Base-by-base conservation (phyloP, 2,888 invertebrate species). In the Zygaena filipendulae region DNA sequence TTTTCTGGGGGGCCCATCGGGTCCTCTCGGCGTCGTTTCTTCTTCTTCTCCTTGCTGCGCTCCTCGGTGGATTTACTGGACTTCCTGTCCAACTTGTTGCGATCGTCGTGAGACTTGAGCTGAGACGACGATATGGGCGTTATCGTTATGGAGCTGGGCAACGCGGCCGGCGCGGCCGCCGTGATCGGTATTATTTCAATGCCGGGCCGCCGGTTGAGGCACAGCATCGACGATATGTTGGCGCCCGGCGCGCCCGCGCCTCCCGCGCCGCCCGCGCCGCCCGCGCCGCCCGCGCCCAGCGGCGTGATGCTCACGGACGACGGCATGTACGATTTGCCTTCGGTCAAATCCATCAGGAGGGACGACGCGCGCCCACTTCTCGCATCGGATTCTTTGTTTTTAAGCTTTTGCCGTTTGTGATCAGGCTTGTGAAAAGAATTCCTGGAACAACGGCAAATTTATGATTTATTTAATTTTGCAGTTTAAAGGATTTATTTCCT, bases 151-250 rank as follows among this genome's bases (percentile, higher is more conserved):
- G 92, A 91, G 49, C 90, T 90, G 6, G 91, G 88, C 13, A 90
- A 59, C 3, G 83, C 82, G 4, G 87, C 81, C 3, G 85, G 84
- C 0, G 87, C 67, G 5, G 85, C 69, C 8, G 87, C 80, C 2
- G 86, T 79, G 35, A 91, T 84, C 0, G 94, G 92, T 46, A 94
- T 91, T 25, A 94, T 91, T 67, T 95, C 94, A 36, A 94, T 92
- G 2, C 90, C 90, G 0, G 89, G 87, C 13, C 90, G 72, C 31
- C 87, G 80, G 42, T 90, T 89, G 23, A 88, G 61, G 32, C 85
- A 83, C 18, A 87, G 55, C 58, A 87, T 83, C 7, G 86, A 84
- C 14, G 84, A 82, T 11, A 82, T 59, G 38, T 69, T 80, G n/a
- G 70, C 54, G 8, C 79, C 70, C 2, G 87, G 82, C 2, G 87